Percentiles rank a stretch among this genome's conserved stretches.
phyloP scores from a whole-genome alignment of 2,888 invertebrate species.

The Pemphredon lugubris region DNA sequence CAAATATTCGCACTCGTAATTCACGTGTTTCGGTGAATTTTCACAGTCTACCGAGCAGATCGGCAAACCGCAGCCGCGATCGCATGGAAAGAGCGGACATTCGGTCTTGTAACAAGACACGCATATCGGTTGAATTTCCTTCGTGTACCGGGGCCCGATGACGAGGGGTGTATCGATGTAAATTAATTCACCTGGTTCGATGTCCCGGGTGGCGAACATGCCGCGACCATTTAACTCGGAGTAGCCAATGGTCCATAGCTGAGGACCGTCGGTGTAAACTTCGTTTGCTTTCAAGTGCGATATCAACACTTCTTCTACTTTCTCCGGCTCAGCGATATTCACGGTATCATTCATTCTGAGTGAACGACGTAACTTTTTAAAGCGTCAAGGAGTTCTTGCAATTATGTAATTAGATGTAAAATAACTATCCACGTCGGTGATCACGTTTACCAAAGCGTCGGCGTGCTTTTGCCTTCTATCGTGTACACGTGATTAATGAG shows the following conservation, averaged over 20 bases:
- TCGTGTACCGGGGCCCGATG: constrained; percentile 86
- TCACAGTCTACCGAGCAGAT: constrained; percentile 87
- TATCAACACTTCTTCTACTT: constrained; percentile 58
- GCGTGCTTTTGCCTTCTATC: background rate
- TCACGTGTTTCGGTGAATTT: constrained; percentile 82
- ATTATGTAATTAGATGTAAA: background rate
- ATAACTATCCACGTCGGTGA: constrained; percentile 1
- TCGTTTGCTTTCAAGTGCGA: constrained; percentile 64
- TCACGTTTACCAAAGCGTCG: background rate
- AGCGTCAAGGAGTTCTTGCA: background rate
- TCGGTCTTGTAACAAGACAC: constrained; percentile 84
- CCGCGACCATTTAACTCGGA: constrained; percentile 88
- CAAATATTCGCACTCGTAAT: constrained; percentile 85
- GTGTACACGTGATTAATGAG: background rate
- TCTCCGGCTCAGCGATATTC: constrained; percentile 46
- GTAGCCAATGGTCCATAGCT: constrained; percentile 83
- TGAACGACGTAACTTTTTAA: background rate
- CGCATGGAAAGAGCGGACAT: constrained; percentile 82
- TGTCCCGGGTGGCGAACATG: constrained; percentile 86
- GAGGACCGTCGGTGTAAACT: constrained; percentile 35
- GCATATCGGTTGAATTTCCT: constrained; percentile 83
- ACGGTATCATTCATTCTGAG: constrained; percentile 16
- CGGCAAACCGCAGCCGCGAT: constrained; percentile 86
- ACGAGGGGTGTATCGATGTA: constrained; percentile 88
- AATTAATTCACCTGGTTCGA: constrained; percentile 86